Evolutionary conservation across 2,113 vertebrate genomes (phyloP), one percentile per base, ranked within the genome.

Genomic region (Carassius carassius): DNA sequence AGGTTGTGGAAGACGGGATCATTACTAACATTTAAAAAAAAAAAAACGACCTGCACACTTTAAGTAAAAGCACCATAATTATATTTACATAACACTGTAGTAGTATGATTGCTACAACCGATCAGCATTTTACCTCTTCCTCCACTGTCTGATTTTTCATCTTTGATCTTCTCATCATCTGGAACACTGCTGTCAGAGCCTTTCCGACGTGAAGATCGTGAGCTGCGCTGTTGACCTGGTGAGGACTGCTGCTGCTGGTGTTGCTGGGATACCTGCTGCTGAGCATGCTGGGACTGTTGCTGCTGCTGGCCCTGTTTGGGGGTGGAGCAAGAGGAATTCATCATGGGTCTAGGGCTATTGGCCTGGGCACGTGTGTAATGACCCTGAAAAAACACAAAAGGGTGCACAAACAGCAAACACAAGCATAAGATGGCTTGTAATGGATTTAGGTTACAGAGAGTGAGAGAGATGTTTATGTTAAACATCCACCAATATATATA

Each of bases 301-400:
- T 63, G 44, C 44, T 93, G 93, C 87, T 94, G 93, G 63, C 91
- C 95, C 19, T 96, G 97, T 92, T 98, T 98, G 88, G 95, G 94
- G 89, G 94, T 90, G 87, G 95, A 91, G 86, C 94, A 94, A 89
- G 97, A 96, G 77, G 97, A 96, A 91, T 95, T 97, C 97, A 98
- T 97, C 87, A 97, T 92, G 91, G 98, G 97, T 90, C 97, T 96
- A 84, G 98, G 98, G 94, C 98, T 99, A 92, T 99, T 99, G 90
- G 97, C 97, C 94, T 98, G 97, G 79, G 97, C 98, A 91, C 97
- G 95, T 0, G 97, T 99, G 89, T 98, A 99, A 94, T 98, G 98
- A 94, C 96, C 95, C 98, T 99, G 91, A 89, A 94, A 90, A 90
- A 1, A 73, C 16, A 81, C 19, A 35, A 17, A 70, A 17, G 75